Conservation (phyloP, 2,113 vertebrate genomes). For the Tragulus kanchil region DNA sequence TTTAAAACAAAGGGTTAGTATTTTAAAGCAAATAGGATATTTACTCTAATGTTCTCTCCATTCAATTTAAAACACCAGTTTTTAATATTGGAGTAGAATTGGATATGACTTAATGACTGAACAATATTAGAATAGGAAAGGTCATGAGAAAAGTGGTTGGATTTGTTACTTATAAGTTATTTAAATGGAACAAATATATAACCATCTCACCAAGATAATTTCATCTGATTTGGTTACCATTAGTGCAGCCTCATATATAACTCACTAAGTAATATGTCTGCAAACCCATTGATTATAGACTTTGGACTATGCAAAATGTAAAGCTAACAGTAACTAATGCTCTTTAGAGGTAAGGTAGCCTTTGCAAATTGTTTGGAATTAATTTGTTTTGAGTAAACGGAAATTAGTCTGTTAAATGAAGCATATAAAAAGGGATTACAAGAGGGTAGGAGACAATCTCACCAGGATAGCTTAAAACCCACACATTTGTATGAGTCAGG, state of each 20-base stretch:
- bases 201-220: constrained; percentile 10
- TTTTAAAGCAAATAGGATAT: neutral
- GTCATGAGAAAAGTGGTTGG: constrained; percentile 2
- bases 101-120: neutral
- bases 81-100: neutral
- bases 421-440: constrained; percentile 79
- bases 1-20: neutral
- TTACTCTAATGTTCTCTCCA: neutral
- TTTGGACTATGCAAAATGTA: constrained; percentile 83
- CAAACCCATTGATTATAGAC: constrained; percentile 75
- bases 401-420: constrained; percentile 88
- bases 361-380: constrained; percentile 84
- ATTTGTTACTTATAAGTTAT: constrained; percentile 19
- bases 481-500: constrained; percentile 83
- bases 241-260: constrained; percentile 54
- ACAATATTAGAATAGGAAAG: constrained; percentile 5
- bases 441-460: constrained; percentile 78
- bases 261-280: constrained; percentile 72
- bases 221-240: constrained; percentile 35
- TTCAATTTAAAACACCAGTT: neutral
- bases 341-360: constrained; percentile 80
- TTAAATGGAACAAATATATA: constrained; percentile 20
- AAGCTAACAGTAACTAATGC: constrained; percentile 83
- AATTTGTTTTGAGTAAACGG: constrained; percentile 88
- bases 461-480: constrained; percentile 76